Conservation (phyloP, 1,140 invertebrate genomes). For the Drosophila kepulauana region DNA sequence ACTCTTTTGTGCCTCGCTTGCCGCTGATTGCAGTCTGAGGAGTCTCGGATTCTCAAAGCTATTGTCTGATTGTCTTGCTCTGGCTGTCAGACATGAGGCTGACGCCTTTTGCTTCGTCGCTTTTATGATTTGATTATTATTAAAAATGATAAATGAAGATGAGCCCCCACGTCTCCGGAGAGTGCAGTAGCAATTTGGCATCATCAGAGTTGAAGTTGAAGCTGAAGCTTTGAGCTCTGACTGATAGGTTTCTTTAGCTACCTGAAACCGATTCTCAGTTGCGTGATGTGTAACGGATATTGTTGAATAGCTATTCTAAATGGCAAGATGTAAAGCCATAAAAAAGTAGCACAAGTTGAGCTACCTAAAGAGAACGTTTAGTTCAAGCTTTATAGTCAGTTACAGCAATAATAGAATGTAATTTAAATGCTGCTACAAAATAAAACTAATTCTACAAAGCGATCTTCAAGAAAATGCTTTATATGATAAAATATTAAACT, state of each 20-base stretch:
- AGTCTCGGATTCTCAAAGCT: slow-evolving; percentile 20
- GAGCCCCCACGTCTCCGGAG: slow-evolving; percentile 45
- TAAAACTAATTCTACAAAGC: no score
- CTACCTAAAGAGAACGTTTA: background rate
- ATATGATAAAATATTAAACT: no score
- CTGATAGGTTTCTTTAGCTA: slow-evolving; percentile 64
- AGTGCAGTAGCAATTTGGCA: slow-evolving; percentile 78
- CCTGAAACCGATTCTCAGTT: slow-evolving; percentile 51
- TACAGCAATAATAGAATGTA: no score
- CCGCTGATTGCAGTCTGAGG: slow-evolving; percentile 64
- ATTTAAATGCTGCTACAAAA: no score
- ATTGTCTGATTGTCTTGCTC: slow-evolving; percentile 59
- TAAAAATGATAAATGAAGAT: slow-evolving; percentile 82
- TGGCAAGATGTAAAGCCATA: no score
- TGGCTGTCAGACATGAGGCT: slow-evolving; percentile 33
- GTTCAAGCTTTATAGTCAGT: no score
- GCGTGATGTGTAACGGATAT: slow-evolving; percentile 28
- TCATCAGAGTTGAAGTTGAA: slow-evolving; percentile 43
- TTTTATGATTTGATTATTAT: slow-evolving; percentile 80
- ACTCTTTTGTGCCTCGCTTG: slow-evolving; percentile 13
- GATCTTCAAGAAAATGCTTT: no score
- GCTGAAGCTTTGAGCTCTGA: slow-evolving; percentile 36
- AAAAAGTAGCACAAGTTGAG: background rate
- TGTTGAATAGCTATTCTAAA: slow-evolving; percentile 1
- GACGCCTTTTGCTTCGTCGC: slow-evolving; percentile 57